Evolutionary conservation across 2,888 invertebrate species (phyloP).

Genomic region (Toxonevra muliebris): DNA sequence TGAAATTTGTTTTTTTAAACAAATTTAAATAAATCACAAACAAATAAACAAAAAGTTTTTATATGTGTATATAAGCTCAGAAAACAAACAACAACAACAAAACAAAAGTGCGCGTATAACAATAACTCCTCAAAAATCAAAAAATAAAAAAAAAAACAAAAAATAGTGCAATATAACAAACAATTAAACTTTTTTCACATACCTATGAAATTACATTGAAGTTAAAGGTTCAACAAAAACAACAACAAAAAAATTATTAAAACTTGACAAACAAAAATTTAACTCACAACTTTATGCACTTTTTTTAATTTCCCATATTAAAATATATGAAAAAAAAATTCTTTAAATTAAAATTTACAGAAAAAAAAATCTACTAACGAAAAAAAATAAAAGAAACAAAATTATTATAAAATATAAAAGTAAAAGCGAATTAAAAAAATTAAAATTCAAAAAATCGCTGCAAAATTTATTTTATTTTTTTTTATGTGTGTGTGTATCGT

Average conservation of each 20-base stretch:
- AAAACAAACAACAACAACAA: conserved; percentile 10
- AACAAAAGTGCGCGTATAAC: conserved; percentile 32
- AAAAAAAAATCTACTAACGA: conserved; percentile 16
- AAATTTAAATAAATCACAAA: conserved; percentile 32
- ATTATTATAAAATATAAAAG: conserved; percentile 1
- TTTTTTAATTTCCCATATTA: too few relatives aligned
- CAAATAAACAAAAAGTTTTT: conserved; percentile 31
- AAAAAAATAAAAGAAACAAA: conserved; percentile 14
- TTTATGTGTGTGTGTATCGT: background rate
- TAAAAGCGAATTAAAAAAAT: conserved; percentile 1
- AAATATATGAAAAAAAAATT: too few relatives aligned
- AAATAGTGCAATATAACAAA: background rate
- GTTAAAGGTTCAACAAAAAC: background rate
- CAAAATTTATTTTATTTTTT: too few relatives aligned
- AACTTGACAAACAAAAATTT: too few relatives aligned
- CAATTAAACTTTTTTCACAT: too few relatives aligned
- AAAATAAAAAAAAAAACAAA: conserved; percentile 22
- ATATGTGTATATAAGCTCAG: conserved; percentile 9
- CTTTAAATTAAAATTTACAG: background rate
- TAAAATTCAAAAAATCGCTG: too few relatives aligned
- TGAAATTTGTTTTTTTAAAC: conserved; percentile 9
- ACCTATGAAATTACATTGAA: background rate
- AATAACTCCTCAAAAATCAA: conserved; percentile 35
- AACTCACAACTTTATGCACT: background rate
- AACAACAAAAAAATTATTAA: background rate